Conservation (phyloP, 2,888 invertebrate species). For the Exocentrus adspersus region DNA sequence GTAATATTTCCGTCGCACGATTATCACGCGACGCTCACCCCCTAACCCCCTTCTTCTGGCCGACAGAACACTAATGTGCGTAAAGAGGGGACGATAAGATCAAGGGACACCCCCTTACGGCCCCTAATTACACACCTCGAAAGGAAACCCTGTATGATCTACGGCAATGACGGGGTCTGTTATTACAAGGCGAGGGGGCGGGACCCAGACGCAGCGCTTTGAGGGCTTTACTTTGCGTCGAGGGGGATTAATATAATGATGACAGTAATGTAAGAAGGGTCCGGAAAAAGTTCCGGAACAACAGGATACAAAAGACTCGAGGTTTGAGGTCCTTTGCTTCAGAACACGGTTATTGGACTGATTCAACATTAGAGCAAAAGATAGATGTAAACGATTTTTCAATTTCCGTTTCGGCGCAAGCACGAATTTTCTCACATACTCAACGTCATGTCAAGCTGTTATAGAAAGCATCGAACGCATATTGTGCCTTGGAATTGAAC, state of each 20-base stretch:
- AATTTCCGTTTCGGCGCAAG: too few relatives aligned
- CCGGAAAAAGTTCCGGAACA: background rate
- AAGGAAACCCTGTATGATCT: constrained; percentile 41
- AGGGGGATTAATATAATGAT: background rate
- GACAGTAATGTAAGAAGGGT: background rate
- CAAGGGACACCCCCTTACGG: constrained; percentile 36
- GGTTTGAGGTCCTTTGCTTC: too few relatives aligned
- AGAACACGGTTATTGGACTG: too few relatives aligned
- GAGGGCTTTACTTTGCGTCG: constrained; percentile 8
- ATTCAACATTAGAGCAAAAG: too few relatives aligned
- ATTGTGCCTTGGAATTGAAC: background rate
- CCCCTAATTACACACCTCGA: constrained; percentile 40
- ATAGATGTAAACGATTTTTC: too few relatives aligned
- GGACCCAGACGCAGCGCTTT: constrained; percentile 9
- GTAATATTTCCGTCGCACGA: constrained; percentile 19
- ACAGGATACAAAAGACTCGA: too few relatives aligned
- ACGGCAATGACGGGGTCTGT: constrained; percentile 36
- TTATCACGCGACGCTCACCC: constrained; percentile 14
- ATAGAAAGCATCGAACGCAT: too few relatives aligned
- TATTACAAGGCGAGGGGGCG: constrained; percentile 28
- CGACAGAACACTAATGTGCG: constrained; percentile 27
- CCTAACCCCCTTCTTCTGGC: too few relatives aligned
- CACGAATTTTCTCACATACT: too few relatives aligned
- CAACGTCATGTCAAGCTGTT: too few relatives aligned
- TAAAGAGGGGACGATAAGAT: constrained; percentile 36